Base-by-base conservation (phyloP, 2,113 vertebrate genomes). In the Greenwoodochromis staneri region DNA sequence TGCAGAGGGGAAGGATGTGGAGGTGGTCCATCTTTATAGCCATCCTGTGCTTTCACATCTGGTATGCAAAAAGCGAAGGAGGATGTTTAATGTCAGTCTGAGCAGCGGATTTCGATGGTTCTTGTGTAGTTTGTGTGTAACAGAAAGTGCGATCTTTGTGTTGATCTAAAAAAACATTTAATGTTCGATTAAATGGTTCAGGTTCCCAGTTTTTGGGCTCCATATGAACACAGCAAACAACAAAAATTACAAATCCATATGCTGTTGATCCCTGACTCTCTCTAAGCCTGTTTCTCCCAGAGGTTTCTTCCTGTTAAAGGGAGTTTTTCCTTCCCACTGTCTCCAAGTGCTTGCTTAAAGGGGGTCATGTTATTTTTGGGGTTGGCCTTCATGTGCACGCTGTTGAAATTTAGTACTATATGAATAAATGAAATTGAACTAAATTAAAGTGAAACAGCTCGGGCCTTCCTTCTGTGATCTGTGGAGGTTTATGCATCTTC, bases 111-210 rank as follows among this genome's bases (percentile, higher is more conserved):
- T 71, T 42, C 0, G 1, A 42, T 71, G 8, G 5, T 42, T 71
- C n/a, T 71, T 71, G 38, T 42, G 38, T 24, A 42, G 66, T 71
- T 71, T 16, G 36, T 16, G 36, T 42, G 38, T 71, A 24, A 71
- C 66, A 71, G 12, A 4, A 42, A 24, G 0, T 5, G n/a, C 0
- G 0, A 21, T 8, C 8, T 38, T 14, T 1, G 1, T 42, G 38
- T 24, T 42, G 36, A 13, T 71, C 8, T 24, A 71, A 42, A 71
- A 10, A 14, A 36, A 1, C 34, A 40, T 9, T 6, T 9, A 42
- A 24, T 9, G n/a, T 21, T 69, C 1, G 1, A 13, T 38, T 19
- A 71, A 71, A 42, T 42, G n/a, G 36, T 42, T 24, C 12, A 71
- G 21, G n/a, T 71, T 71, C 36, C 63, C 12, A 69, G n/a, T 24